Base-by-base conservation (phyloP, 2,888 invertebrate species). In the Oscheius myriophilus region DNA sequence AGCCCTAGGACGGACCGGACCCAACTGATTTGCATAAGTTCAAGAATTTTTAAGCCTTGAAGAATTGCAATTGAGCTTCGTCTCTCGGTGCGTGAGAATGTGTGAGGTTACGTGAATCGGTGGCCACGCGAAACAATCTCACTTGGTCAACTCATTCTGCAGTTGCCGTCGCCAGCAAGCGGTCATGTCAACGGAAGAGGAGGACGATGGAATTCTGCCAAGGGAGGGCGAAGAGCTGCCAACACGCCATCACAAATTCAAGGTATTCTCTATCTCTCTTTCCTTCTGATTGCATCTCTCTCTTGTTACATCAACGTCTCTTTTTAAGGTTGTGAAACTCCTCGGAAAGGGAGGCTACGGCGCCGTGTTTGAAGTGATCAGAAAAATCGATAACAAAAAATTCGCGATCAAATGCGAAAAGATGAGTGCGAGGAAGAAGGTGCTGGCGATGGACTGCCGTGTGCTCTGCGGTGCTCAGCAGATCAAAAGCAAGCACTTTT, bases 321-420 rank as follows among this genome's bases (percentile, higher is more conserved):
- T n/a, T 46, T 52, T 42, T 62, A 7, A 70, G 73, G 68, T 72
- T n/a, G 69, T 70, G 23, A 70, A 69, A 14, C 46, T 80, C 33
- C 76, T 82, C 33, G 82, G 82, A 12, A 76, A 79, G 59, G 82
- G 82, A 16, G 81, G 81, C 12, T 82, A 80, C 53, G 82, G 82
- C 14, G 81, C 82, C 12, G 82, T 82, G 0, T 82, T 65, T 51
- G 70, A 75, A 41, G 79, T 79, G n/a, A 70, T 67, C 21, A 73
- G 78, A 2, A 26, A 59, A 23, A 69, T 57, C n/a, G 81, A 79
- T 52, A 53, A 63, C 7, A 61, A 66, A 52, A 64, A 71, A 53
- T 73, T 78, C 39, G 82, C 82, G 11, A 78, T 81, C 65, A 82
- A 82, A 57, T 81, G 80, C 57, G 82, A 82, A 39, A 55, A 55